Percentiles rank a stretch among this genome's conserved stretches.
Evolutionary conservation across 2,888 invertebrate genomes (phyloP).

Genomic region (Pandemis corylana): DNA sequence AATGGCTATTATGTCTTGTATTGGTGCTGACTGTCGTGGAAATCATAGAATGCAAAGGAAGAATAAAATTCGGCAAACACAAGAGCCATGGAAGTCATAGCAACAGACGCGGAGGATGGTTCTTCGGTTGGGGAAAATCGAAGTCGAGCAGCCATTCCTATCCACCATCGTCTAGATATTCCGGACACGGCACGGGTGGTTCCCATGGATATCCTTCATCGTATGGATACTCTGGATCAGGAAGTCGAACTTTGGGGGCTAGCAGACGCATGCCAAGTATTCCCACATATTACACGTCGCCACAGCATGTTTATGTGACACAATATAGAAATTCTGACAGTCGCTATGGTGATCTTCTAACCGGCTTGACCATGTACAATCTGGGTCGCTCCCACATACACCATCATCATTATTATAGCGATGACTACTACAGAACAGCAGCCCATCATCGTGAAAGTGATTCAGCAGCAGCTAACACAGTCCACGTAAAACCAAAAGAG

Average conservation of each 20-base stretch:
- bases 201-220: slow-evolving; percentile 26
- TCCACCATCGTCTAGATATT: slow-evolving; percentile 16
- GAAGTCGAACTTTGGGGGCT: slow-evolving; percentile 14
- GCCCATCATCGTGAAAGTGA: slow-evolving; percentile 1
- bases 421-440: slow-evolving; percentile 36
- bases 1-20: slow-evolving; percentile 10
- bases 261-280: neutral
- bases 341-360: slow-evolving; percentile 43
- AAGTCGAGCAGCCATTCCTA: neutral
- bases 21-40: neutral
- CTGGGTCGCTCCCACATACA: slow-evolving; percentile 43
- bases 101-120: neutral
- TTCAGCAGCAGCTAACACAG: slow-evolving; percentile 8
- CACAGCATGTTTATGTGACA: slow-evolving; percentile 43
- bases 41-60: slow-evolving; percentile 16
- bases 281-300: slow-evolving; percentile 40
- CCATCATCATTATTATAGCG: slow-evolving; percentile 43
- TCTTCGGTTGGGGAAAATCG: neutral
- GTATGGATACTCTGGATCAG: slow-evolving; percentile 23
- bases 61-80: neutral
- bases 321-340: slow-evolving; percentile 42
- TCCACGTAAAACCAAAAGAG: slow-evolving; percentile 10
- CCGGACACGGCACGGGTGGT: slow-evolving; percentile 32
- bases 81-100: neutral
- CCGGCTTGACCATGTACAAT: slow-evolving; percentile 45